phyloP scores from a whole-genome alignment of 2,113 vertebrate species.

The Nothocercus julius region DNA sequence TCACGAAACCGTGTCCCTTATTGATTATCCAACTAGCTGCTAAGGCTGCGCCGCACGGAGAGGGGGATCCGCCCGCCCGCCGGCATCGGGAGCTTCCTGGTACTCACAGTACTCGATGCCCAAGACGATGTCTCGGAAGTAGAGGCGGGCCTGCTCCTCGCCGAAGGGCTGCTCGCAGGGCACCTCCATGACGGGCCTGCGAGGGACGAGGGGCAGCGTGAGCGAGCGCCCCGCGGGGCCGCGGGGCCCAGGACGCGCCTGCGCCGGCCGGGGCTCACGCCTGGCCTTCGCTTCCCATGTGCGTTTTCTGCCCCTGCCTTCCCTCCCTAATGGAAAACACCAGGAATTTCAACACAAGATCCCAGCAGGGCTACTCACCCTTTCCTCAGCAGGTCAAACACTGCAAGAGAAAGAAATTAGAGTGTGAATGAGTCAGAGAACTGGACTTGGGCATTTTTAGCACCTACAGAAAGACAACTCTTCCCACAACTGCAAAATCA shows the following conservation, averaged over 20 bases:
- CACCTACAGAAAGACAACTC: background rate
- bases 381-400: slow-evolving; percentile 96
- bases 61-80: background rate
- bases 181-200: slow-evolving; percentile 96
- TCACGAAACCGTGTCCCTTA: background rate
- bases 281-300: background rate
- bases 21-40: background rate
- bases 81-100: fast-evolving
- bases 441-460: background rate
- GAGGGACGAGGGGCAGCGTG: background rate
- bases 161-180: slow-evolving; percentile 87
- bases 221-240: fast-evolving
- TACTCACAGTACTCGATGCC: slow-evolving; percentile 98
- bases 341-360: background rate
- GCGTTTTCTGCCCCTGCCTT: background rate
- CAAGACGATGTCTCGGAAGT: slow-evolving; percentile 94
- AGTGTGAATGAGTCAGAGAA: background rate
- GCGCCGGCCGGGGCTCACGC: background rate
- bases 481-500: background rate
- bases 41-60: background rate
- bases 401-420: slow-evolving; percentile 80
- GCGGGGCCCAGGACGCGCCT: background rate
- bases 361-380: slow-evolving; percentile 86
- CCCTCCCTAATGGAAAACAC: background rate
- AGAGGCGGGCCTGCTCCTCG: slow-evolving; percentile 89